Evolutionary conservation across 2,888 invertebrate genomes (phyloP).

Genomic region (Cyrtodaria siliqua): DNA sequence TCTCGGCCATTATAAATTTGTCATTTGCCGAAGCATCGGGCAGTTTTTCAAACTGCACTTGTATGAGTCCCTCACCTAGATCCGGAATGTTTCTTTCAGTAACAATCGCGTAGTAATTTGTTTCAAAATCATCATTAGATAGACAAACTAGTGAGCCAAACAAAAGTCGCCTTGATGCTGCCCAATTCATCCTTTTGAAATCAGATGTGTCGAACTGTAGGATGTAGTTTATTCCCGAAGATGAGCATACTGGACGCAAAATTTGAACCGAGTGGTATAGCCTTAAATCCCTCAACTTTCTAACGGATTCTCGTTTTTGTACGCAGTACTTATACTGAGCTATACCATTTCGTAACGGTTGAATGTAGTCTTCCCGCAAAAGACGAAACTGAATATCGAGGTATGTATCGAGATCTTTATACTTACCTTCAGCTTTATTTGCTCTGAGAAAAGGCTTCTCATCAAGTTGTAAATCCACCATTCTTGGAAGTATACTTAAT

Average conservation of each 20-base stretch:
- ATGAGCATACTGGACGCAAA: conserved; percentile 69
- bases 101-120: conserved; percentile 90
- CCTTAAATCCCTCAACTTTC: conserved; percentile 67
- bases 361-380: conserved; percentile 93
- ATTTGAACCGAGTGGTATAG: conserved; percentile 80
- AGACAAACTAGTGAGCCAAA: conserved; percentile 92
- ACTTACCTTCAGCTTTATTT: conserved; percentile 89
- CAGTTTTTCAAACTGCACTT: conserved; percentile 71
- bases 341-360: conserved; percentile 91
- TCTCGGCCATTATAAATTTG: conserved; percentile 90
- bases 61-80: conserved; percentile 73
- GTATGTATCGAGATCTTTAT: conserved; percentile 90
- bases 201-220: conserved; percentile 69
- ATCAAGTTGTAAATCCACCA: conserved; percentile 81
- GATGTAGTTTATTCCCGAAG: conserved; percentile 72
- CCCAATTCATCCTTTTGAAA: conserved; percentile 83
- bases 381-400: conserved; percentile 92
- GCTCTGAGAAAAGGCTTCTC: conserved; percentile 87
- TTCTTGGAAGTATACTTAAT: conserved; percentile 76
- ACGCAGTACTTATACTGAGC: conserved; percentile 86
- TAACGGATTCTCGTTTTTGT: conserved; percentile 13
- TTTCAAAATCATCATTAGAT: conserved; percentile 90
- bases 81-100: conserved; percentile 72
- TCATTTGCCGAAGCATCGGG: conserved; percentile 47
- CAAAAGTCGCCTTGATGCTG: conserved; percentile 89